phyloP scores from a whole-genome alignment of 2,797 vertebrate species.

The Tarsius wallacei region DNA sequence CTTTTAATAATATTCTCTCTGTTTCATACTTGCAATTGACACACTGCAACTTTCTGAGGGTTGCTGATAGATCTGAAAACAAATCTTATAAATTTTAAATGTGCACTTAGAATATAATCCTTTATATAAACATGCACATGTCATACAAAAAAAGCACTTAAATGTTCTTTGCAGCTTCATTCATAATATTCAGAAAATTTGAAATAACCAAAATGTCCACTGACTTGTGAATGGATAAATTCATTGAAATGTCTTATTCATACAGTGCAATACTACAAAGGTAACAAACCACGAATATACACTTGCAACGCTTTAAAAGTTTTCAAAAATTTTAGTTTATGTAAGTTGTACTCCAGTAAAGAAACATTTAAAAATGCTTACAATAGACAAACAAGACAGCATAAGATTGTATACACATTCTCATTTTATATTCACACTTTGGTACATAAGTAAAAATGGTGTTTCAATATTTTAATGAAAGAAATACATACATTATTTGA shows the following conservation, averaged over 20 bases:
- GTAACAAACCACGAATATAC: neutral
- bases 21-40: neutral
- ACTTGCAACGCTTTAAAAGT: neutral
- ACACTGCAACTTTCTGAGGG: neutral
- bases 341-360: neutral
- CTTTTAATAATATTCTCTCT: neutral
- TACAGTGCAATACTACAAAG: neutral
- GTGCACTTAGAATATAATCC: neutral
- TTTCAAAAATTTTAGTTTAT: neutral
- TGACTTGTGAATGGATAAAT: neutral
- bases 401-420: neutral
- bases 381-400: neutral
- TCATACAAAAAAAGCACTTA: neutral
- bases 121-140: neutral
- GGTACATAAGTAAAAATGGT: neutral
- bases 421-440: neutral
- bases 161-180: neutral
- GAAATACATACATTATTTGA: neutral
- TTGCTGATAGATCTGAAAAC: neutral
- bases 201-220: neutral
- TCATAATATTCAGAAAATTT: neutral
- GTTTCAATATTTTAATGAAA: slow-evolving; percentile 1
- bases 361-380: neutral
- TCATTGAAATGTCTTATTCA: neutral
- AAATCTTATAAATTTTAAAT: neutral